Evolutionary conservation across 2,113 vertebrate species (phyloP).

Genomic region (Crocuta crocuta): DNA sequence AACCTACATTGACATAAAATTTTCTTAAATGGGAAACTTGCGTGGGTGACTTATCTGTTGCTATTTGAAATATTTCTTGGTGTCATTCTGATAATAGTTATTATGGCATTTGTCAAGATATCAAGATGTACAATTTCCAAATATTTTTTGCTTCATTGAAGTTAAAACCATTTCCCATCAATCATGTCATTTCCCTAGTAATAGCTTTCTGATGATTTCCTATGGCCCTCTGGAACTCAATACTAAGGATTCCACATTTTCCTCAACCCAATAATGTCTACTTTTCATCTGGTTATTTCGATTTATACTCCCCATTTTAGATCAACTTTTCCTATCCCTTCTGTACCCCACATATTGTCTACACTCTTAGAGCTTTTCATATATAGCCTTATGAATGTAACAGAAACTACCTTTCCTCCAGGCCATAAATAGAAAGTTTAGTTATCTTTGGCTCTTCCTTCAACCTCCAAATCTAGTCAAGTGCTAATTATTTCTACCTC

Average conservation of each 20-base stretch:
- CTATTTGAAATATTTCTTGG: slow-evolving; percentile 66
- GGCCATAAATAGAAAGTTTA: background rate
- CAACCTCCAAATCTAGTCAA: background rate
- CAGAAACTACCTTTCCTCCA: background rate
- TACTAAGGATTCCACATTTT: background rate
- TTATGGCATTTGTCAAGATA: slow-evolving; percentile 76
- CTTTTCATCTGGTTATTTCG: slow-evolving; percentile 35
- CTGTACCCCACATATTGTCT: background rate
- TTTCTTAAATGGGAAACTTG: slow-evolving; percentile 59
- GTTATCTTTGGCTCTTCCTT: background rate
- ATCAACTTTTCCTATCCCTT: background rate
- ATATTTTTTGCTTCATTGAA: slow-evolving; percentile 70
- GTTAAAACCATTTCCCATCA: slow-evolving; percentile 63
- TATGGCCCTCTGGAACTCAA: background rate
- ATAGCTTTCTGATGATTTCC: slow-evolving; percentile 49
- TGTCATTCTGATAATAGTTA: slow-evolving; percentile 60
- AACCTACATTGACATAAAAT: slow-evolving; percentile 61
- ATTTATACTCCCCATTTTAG: background rate
- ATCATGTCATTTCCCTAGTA: slow-evolving; percentile 42
- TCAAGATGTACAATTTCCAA: slow-evolving; percentile 68
- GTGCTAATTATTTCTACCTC: background rate
- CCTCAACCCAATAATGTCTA: background rate
- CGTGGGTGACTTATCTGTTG: slow-evolving; percentile 52
- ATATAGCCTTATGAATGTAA: background rate
- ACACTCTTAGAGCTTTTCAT: background rate